A percentile compares a stretch with the other conserved stretches of the same genome.
These are phyloP conservation scores for Zele albiditarsus DNA, from an alignment of 2,888 invertebrate species.

Conservation along the genomic window DNA sequence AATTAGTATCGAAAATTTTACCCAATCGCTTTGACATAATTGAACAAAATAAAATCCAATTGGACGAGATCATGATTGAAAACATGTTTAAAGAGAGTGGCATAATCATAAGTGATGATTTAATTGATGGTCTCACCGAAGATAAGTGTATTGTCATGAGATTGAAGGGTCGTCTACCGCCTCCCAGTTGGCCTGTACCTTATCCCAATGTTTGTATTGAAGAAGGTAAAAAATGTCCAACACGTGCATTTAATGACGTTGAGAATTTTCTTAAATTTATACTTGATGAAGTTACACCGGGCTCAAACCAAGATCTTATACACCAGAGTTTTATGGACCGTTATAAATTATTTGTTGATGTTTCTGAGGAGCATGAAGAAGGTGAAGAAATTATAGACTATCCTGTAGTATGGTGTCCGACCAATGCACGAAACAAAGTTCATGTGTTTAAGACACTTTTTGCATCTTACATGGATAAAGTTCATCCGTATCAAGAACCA, in stretches of 20 bases:
- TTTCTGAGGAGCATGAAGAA: conserved; percentile 54
- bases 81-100: conserved; percentile 61
- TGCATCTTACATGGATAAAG: conserved; percentile 57
- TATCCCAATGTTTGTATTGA: conserved; percentile 59
- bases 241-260: conserved; percentile 61
- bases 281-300: conserved; percentile 34
- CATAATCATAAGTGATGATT: conserved; percentile 59
- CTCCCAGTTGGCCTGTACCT: conserved; percentile 59
- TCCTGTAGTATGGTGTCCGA: conserved; percentile 62
- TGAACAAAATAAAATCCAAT: conserved; percentile 57
- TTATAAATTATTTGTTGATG: conserved; percentile 49
- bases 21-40: conserved; percentile 61
- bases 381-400: conserved; percentile 50
- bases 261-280: conserved; percentile 61
- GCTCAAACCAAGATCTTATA: not conserved
- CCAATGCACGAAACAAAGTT: conserved; percentile 65
- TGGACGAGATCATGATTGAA: conserved; percentile 56
- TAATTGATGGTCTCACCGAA: conserved; percentile 57
- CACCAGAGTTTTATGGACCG: conserved; percentile 50
- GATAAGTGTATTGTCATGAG: conserved; percentile 60
- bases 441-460: conserved; percentile 63
- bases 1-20: conserved; percentile 59
- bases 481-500: conserved; percentile 61
- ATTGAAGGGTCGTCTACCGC: conserved; percentile 61
- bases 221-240: conserved; percentile 52